These are phyloP conservation scores for Meriones unguiculatus DNA, from an alignment of 2,113 vertebrate genomes.

Conservation along the genomic window DNA sequence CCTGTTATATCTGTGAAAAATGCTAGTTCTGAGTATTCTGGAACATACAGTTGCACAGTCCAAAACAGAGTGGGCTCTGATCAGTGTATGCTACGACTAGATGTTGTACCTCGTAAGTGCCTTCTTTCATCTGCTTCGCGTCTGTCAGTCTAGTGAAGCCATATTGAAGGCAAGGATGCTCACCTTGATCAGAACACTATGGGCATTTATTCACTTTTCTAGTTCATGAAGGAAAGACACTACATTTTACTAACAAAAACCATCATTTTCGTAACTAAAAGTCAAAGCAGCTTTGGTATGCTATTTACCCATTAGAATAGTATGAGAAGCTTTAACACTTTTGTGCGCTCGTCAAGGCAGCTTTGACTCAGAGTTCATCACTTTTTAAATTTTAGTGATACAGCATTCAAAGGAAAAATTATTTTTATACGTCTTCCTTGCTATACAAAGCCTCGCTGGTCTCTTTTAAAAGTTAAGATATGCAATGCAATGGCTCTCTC, in stretches of 20 bases:
- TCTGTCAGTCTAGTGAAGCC: neutral
- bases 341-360: neutral
- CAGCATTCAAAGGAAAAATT: neutral
- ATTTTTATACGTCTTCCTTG: neutral
- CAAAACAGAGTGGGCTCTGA: conserved; percentile 92
- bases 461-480: conserved; percentile 31
- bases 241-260: neutral
- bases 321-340: neutral
- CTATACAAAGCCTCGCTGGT: neutral
- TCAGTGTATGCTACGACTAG: conserved; percentile 91
- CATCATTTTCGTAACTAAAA: neutral
- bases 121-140: neutral
- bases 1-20: conserved; percentile 93
- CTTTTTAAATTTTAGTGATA: conserved; percentile 10
- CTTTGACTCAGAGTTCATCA: neutral
- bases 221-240: neutral
- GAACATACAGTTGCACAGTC: conserved; percentile 91
- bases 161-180: neutral
- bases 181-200: neutral
- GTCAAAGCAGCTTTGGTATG: neutral
- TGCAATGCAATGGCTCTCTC: neutral
- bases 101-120: conserved; percentile 93
- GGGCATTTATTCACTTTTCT: neutral
- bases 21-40: conserved; percentile 90
- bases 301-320: neutral